These are phyloP conservation scores for Phortica variegata DNA, from an alignment of 1,140 invertebrate species.

Conservation along the genomic window DNA sequence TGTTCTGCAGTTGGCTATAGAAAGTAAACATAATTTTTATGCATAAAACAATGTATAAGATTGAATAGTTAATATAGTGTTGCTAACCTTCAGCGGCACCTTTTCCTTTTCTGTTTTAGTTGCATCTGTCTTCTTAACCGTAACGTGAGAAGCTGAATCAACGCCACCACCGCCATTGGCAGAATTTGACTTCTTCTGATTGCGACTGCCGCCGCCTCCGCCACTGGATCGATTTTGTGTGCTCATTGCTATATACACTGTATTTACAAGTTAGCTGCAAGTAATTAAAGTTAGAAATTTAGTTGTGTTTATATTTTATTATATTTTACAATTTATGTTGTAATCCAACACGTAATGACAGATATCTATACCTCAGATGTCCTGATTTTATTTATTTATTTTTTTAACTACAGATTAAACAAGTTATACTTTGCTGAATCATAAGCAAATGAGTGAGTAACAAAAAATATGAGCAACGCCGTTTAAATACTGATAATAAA, in stretches of 20 bases:
- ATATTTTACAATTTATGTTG: too few relatives aligned
- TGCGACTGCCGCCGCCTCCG: slow-evolving; percentile 40
- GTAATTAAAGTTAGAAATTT: not conserved
- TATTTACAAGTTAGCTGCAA: slow-evolving; percentile 57
- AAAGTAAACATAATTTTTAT: not conserved
- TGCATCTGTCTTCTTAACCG: slow-evolving; percentile 45
- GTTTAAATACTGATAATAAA: too few relatives aligned
- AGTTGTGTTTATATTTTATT: too few relatives aligned
- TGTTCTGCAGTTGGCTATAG: slow-evolving; percentile 60
- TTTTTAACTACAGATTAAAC: too few relatives aligned
- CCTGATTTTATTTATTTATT: too few relatives aligned
- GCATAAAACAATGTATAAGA: not conserved
- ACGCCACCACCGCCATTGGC: slow-evolving; percentile 34
- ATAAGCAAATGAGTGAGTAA: too few relatives aligned
- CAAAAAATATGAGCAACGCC: too few relatives aligned
- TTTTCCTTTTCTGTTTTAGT: slow-evolving; percentile 57
- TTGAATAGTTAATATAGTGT: not conserved
- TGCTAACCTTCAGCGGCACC: slow-evolving; percentile 41
- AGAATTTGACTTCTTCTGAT: slow-evolving; percentile 55
- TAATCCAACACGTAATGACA: too few relatives aligned
- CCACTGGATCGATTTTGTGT: slow-evolving; percentile 56
- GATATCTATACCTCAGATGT: too few relatives aligned
- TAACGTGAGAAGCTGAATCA: slow-evolving; percentile 21
- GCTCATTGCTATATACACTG: slow-evolving; percentile 59
- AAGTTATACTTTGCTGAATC: too few relatives aligned